Evolutionary conservation across 2,113 vertebrate species (phyloP).

Genomic region (Irena cyanogastra): DNA sequence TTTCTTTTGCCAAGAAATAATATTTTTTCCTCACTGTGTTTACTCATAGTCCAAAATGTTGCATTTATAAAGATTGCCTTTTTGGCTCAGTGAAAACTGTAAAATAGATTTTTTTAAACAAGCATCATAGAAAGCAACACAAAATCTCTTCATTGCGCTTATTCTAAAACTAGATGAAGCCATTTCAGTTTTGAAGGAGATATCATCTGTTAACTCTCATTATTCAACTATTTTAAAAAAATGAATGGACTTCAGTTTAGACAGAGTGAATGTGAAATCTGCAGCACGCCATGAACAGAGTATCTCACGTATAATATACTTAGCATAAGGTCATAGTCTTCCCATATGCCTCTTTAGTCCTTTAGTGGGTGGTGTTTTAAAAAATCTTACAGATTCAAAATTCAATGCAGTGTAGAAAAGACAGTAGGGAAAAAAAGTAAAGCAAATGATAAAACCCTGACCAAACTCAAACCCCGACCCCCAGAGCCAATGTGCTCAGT

Average conservation of each 20-base stretch:
- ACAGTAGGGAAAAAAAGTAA: not conserved
- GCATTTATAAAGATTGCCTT: constrained; percentile 48
- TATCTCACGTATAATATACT: not conserved
- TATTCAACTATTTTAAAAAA: not conserved
- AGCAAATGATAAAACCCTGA: not conserved
- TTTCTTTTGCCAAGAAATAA: constrained; percentile 50
- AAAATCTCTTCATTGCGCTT: not conserved
- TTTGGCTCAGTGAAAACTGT: constrained; percentile 35
- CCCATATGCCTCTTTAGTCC: not conserved
- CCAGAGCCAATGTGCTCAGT: not conserved
- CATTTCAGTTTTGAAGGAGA: not conserved
- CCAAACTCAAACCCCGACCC: not conserved
- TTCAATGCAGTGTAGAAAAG: not conserved
- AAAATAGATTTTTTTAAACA: constrained; percentile 12
- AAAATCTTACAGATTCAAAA: not conserved
- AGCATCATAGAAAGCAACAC: constrained; percentile 10
- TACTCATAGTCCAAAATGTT: constrained; percentile 44
- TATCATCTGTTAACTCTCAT: not conserved
- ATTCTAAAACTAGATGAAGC: constrained; percentile 5
- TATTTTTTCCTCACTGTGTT: constrained; percentile 50
- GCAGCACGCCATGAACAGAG: not conserved
- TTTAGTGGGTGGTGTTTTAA: not conserved
- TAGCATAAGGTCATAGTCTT: not conserved
- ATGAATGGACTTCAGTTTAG: not conserved
- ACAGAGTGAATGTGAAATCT: not conserved